Evolutionary conservation across 2,888 invertebrate species (phyloP), one percentile per base, ranked within the genome.

Genomic region (Nomada flava): DNA sequence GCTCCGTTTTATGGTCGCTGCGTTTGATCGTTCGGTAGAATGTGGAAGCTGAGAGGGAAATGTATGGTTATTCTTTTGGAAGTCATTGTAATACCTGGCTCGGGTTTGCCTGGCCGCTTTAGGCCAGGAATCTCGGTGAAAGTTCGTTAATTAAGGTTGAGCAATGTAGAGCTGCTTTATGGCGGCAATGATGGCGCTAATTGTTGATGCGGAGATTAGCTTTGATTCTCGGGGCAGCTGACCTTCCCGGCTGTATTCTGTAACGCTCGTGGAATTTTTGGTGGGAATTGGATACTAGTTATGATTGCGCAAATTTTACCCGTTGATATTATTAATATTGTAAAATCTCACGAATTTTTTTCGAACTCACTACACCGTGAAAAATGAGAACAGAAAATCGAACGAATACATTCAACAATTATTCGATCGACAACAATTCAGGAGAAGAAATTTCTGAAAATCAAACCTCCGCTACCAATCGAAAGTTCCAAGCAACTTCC

Each of bases 401-500:
- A 47, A 15, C 47, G 13, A 10, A 3, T 1, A 0, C 47, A 13
- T 11, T 15, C 15, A 13, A 15, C 7, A 36, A 60, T 18, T 57
- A 13, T 26, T 26, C 57, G 13, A 18, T 15, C 13, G 26, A 1
- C 50, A 4, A 15, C 3, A 4, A 57, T 11, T 23, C 13, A 10
- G 9, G 13, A n/a, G 29, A n/a, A 36, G 15, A 15, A 18, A 9
- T 29, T 7, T 60, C 15, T 15, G 18, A 60, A 60, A 36, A 4
- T 3, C 53, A 36, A n/a, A 53, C 26, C 20, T 64, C 64, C 44
- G 23, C 29, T 47, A 4, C 50, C 36, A 4, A 44, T 64, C 42
- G 23, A 64, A 72, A 20, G 26, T 63, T 53, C 36, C 42, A 52
- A 15, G n/a, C 67, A 55, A 53, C 55, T 36, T 68, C 42, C 42